Evolutionary conservation across 1,140 invertebrate species (phyloP), one percentile per base, ranked within the genome.

Genomic region (Bombus ignitus): DNA sequence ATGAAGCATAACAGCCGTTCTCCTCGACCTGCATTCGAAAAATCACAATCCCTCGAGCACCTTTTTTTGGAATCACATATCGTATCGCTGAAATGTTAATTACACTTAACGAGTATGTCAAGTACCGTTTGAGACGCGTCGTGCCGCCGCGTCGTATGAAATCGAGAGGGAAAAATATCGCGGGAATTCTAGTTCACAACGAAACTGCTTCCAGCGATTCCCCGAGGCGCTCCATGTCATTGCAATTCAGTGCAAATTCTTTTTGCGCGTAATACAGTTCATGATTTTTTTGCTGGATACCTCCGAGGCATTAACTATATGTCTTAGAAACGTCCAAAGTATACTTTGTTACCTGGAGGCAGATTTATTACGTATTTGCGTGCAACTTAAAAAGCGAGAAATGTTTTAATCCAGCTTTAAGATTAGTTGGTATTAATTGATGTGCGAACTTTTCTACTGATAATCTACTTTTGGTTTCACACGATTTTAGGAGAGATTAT

Each of bases 111-210:
- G 28, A 37, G n/a, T 78, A 65, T 78, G 65, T 39, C 74, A 70
- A 65, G 82, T 83, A 39, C 65, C 82, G 73, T 83, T 83, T 32
- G 25, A 53, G 47, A 53, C 47, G 18, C 6, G 18, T 1, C 18
- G 47, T 44, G 15, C 47, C 47, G 47, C 22, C 42, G 2, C 18
- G 18, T 35, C 4, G 37, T 22, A 35, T 28, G 35, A 47, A 53
- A 77, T 65, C 62, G 81, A 68, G 62, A 78, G 37, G 32, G 74
- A 44, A 66, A 57, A 77, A 42, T 35, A 37, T 57, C 22, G 10
- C 62, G 2, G 44, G 82, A 83, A 70, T 83, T 83, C 74, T 32
- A 78, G 81, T 68, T 10, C 47, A 44, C 59, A 22, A 9, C 12
- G 47, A 79, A 57, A 79, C 32, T 5, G 83, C 75, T 59, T 12